Evolutionary conservation across 1,140 invertebrate genomes (phyloP).

Genomic region (Wasmannia auropunctata): DNA sequence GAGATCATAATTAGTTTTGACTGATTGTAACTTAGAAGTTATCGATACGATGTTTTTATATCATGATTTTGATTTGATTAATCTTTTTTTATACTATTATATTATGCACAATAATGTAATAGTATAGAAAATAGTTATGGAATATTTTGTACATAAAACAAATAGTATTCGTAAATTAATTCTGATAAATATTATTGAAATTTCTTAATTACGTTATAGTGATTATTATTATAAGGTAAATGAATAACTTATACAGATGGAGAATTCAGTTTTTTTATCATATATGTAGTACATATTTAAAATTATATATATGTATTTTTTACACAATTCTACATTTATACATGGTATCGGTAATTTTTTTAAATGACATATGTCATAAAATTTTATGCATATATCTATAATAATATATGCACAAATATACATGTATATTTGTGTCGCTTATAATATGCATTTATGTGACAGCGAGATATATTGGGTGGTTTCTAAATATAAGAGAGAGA

Average conservation of each 20-base stretch:
- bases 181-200: neutral
- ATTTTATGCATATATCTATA: neutral
- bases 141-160: neutral
- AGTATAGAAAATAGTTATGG: neutral
- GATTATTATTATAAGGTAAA: neutral
- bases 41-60: neutral
- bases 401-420: neutral
- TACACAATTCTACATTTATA: neutral
- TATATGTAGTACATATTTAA: neutral
- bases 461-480: neutral
- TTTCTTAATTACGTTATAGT: neutral
- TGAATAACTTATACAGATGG: neutral
- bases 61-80: neutral
- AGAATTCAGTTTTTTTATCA: neutral
- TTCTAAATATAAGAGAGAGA: neutral
- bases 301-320: no score
- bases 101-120: neutral
- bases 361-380: neutral
- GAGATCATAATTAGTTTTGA: neutral
- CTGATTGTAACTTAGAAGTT: neutral
- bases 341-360: neutral
- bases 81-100: neutral
- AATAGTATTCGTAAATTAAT: neutral
- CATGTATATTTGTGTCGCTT: neutral
- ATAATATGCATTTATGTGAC: neutral